Percentiles rank a stretch among this genome's conserved stretches.
These are phyloP conservation scores for Catharus bicknelli DNA, from an alignment of 2,113 vertebrate species.

Conservation along the genomic window DNA sequence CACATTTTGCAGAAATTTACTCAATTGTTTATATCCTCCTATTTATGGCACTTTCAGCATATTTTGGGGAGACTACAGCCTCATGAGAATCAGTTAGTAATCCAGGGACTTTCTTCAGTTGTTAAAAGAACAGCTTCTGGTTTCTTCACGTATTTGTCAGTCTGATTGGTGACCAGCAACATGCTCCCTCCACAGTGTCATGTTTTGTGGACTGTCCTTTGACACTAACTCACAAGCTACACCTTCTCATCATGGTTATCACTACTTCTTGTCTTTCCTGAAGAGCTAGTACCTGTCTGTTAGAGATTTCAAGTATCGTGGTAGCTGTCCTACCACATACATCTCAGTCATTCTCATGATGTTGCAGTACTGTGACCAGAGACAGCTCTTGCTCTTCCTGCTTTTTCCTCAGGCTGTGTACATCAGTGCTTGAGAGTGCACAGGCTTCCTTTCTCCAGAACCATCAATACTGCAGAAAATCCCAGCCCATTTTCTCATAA, in stretches of 20 bases:
- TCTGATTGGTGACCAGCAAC: neutral
- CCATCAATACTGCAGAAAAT: neutral
- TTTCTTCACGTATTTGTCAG: neutral
- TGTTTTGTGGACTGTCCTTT: neutral
- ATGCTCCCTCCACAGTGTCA: neutral
- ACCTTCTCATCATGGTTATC: neutral
- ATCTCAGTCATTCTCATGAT: neutral
- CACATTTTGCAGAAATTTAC: neutral
- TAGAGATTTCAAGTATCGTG: neutral
- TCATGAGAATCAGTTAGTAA: neutral
- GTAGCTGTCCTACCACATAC: neutral
- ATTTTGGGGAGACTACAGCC: neutral
- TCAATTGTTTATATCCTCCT: neutral
- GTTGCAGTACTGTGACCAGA: neutral
- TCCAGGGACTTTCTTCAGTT: neutral
- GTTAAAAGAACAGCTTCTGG: neutral
- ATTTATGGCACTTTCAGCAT: neutral
- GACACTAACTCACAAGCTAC: neutral
- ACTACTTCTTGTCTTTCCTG: neutral
- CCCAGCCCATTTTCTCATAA: fast-evolving
- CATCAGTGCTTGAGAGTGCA: neutral
- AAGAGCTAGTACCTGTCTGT: neutral
- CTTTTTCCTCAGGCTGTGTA: neutral
- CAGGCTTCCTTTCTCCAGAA: neutral
- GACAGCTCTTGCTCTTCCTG: neutral